Evolutionary conservation across 2,888 invertebrate genomes (phyloP).

Genomic region (Myopa testacea): DNA sequence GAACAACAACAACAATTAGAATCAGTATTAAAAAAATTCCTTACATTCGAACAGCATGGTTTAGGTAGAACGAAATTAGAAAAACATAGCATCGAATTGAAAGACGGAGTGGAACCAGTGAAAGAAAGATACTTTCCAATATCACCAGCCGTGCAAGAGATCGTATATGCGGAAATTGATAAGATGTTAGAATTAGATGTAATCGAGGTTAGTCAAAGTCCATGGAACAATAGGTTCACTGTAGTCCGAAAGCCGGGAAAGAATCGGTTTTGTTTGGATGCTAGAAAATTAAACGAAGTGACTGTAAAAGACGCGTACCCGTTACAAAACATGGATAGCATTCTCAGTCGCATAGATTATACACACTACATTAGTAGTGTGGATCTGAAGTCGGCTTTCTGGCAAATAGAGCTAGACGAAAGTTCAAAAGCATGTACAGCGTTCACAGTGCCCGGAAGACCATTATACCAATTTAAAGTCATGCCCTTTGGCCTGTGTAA

Average conservation of each 20-base stretch:
- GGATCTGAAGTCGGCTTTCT: slow-evolving; percentile 2
- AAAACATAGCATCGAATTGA: not conserved
- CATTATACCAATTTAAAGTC: slow-evolving; percentile 3
- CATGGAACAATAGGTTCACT: too few relatives aligned
- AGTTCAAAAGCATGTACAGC: not conserved
- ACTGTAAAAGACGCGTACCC: not conserved
- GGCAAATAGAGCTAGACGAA: slow-evolving; percentile 16
- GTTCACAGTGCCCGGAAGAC: slow-evolving; percentile 11
- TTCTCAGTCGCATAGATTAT: not conserved
- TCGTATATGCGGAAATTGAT: too few relatives aligned
- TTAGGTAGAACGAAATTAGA: slow-evolving; percentile 38
- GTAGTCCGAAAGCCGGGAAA: too few relatives aligned
- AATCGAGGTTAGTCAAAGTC: too few relatives aligned
- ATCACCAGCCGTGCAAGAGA: too few relatives aligned
- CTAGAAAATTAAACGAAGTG: too few relatives aligned
- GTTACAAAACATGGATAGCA: not conserved
- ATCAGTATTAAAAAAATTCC: slow-evolving; percentile 16
- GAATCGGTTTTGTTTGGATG: too few relatives aligned
- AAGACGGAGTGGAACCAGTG: too few relatives aligned
- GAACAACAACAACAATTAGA: slow-evolving; percentile 28
- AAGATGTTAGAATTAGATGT: too few relatives aligned
- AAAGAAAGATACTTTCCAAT: too few relatives aligned
- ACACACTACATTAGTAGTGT: not conserved
- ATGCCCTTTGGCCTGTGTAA: slow-evolving; percentile 15
- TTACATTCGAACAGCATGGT: slow-evolving; percentile 18